Conservation (phyloP, 2,888 invertebrate species). For the Drosophila barbarae region DNA sequence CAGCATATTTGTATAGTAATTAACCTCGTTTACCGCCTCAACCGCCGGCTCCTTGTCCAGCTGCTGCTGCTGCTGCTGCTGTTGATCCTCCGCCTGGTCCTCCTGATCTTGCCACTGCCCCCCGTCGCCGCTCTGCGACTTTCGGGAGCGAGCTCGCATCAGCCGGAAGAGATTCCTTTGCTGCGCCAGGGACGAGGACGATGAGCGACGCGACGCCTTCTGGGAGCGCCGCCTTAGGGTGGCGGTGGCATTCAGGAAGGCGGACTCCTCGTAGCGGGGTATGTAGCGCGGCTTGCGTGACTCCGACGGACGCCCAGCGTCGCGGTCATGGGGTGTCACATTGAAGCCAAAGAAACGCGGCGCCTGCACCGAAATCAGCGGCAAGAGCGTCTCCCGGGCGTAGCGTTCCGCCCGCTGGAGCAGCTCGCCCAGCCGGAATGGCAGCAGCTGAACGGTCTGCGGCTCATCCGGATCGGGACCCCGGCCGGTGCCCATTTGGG, state of each 20-base stretch:
- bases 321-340: conserved; percentile 58
- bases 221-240: conserved; percentile 7
- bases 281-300: conserved; percentile 83
- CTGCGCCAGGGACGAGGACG: conserved; percentile 36
- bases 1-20: conserved; percentile 76
- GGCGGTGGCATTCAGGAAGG: conserved; percentile 51
- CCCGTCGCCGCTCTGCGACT: not conserved
- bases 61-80: not conserved
- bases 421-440: conserved; percentile 88
- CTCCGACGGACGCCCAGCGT: conserved; percentile 43
- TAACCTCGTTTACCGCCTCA: conserved; percentile 48
- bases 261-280: conserved; percentile 81
- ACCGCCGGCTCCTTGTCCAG: not conserved
- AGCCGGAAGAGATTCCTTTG: conserved; percentile 77
- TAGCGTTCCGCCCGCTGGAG: conserved; percentile 90
- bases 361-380: conserved; percentile 88
- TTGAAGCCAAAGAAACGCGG: conserved; percentile 85
- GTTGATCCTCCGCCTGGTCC: not conserved
- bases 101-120: conserved; percentile 1
- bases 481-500: conserved; percentile 44
- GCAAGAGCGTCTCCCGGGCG: conserved; percentile 87
- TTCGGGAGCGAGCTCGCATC: conserved; percentile 51
- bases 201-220: conserved; percentile 44
- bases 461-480: conserved; percentile 50
- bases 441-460: conserved; percentile 88